A percentile compares a stretch with the other conserved stretches of the same genome.
phyloP scores from a whole-genome alignment of 1,140 invertebrate species.

The Heliconius nattereri region DNA sequence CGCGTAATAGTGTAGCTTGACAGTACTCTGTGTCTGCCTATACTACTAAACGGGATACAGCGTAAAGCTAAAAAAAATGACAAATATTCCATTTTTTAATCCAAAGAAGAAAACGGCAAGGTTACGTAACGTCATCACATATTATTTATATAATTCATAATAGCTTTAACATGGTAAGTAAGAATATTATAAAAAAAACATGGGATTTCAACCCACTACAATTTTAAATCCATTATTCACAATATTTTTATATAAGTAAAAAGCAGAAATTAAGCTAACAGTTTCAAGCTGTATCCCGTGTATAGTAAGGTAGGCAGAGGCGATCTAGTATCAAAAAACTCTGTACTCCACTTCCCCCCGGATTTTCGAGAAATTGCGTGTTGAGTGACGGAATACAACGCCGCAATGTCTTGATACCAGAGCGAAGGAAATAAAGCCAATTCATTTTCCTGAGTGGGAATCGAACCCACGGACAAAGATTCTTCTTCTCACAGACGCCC shows the following conservation, averaged over 20 bases:
- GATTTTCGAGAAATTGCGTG: not conserved
- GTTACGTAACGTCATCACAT: not conserved
- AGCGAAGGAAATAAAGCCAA: not conserved
- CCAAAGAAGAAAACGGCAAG: not conserved
- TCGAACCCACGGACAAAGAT: too few relatives aligned
- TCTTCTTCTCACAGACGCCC: too few relatives aligned
- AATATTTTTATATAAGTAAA: too few relatives aligned
- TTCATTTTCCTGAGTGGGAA: too few relatives aligned
- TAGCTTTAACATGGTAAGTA: not conserved
- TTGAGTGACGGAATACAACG: not conserved
- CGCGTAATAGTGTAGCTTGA: too few relatives aligned
- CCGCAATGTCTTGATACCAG: not conserved
- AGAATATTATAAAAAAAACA: not conserved
- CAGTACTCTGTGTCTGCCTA: too few relatives aligned
- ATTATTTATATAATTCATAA: too few relatives aligned
- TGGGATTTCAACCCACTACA: not conserved
- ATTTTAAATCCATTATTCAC: not conserved
- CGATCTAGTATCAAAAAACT: not conserved
- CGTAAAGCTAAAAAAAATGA: too few relatives aligned
- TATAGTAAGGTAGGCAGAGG: not conserved
- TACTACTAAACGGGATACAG: too few relatives aligned
- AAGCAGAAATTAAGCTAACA: too few relatives aligned
- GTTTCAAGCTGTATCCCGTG: not conserved
- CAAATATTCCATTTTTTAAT: not conserved
- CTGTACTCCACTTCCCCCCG: not conserved